A percentile compares a stretch with the other conserved stretches of the same genome.
Evolutionary conservation across 1,140 invertebrate genomes (phyloP).

Genomic region (Heliconius himera): DNA sequence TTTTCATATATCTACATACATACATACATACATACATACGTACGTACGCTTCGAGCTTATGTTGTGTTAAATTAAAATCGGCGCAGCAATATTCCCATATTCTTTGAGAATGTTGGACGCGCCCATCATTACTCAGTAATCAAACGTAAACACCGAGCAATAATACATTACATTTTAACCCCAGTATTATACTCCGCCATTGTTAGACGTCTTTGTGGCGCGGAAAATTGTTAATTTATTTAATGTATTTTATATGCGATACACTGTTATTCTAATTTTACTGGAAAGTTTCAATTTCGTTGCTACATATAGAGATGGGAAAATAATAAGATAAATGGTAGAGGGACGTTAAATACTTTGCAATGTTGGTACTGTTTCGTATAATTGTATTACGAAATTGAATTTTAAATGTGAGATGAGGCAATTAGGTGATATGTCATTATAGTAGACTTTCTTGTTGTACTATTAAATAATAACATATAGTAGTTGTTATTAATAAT

Average conservation of each 20-base stretch:
- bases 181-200: not conserved
- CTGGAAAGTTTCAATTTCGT: not conserved
- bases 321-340: not conserved
- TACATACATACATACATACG: no score
- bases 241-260: conserved; percentile 11
- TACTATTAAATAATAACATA: no score
- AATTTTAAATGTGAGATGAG: no score
- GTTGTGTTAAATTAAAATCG: conserved; percentile 69
- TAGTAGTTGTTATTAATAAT: no score
- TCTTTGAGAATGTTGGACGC: conserved; percentile 49
- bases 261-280: not conserved
- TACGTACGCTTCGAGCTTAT: conserved; percentile 43
- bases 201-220: not conserved
- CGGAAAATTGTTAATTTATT: conserved; percentile 3
- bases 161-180: conserved; percentile 31
- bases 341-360: not conserved
- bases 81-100: conserved; percentile 55
- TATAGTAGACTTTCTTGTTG: no score
- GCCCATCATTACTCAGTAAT: conserved; percentile 34
- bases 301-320: not conserved
- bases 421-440: no score
- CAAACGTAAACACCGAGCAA: conserved; percentile 33
- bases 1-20: conserved; percentile 49
- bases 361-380: no score
- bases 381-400: no score